Conservation (phyloP, 2,797 vertebrate species). For the Emydoidea blandingii region DNA sequence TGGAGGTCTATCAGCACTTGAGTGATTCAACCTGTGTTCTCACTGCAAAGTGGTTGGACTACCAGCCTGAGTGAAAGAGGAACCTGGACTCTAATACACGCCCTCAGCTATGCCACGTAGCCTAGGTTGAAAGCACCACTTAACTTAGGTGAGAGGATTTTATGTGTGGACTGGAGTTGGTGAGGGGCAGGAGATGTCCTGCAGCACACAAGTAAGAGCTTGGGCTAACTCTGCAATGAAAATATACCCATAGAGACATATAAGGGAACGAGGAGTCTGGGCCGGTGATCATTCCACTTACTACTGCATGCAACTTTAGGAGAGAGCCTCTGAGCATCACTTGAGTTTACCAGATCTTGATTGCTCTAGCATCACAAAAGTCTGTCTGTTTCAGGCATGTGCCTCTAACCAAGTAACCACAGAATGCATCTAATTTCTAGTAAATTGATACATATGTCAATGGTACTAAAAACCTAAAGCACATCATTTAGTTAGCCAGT, state of each 20-base stretch:
- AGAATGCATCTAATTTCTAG: neutral
- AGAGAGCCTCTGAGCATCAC: neutral
- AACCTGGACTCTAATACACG: neutral
- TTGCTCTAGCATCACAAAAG: neutral
- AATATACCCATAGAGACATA: accelerated
- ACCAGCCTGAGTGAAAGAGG: neutral
- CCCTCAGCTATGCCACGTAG: neutral
- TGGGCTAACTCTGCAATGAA: neutral
- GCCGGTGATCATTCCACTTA: neutral
- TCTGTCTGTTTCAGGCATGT: neutral
- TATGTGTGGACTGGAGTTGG: neutral
- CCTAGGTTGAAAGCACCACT: neutral
- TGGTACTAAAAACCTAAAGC: neutral
- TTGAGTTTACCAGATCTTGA: neutral
- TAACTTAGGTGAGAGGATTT: neutral
- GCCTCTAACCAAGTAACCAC: neutral
- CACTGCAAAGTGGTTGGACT: neutral
- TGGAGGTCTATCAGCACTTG: neutral
- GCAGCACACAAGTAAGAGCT: neutral
- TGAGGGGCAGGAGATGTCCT: neutral
- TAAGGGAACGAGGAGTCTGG: neutral
- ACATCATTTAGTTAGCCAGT: neutral
- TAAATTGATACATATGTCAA: neutral
- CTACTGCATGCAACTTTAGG: neutral
- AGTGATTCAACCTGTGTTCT: neutral